Conservation (phyloP, 2,113 vertebrate genomes). For the Rhinolophus ferrumequinum region DNA sequence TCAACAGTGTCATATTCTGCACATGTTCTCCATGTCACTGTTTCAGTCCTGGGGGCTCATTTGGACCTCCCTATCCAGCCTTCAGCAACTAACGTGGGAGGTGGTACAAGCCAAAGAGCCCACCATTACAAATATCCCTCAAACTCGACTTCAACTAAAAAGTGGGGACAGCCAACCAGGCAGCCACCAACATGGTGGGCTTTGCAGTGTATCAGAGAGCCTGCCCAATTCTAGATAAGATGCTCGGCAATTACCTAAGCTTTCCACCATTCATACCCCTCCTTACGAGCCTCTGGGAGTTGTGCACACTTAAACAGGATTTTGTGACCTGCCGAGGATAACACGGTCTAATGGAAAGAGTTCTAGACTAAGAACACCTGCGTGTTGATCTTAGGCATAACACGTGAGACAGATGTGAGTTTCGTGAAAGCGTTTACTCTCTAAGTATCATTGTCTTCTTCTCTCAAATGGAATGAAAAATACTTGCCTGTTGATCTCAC, state of each 20-base stretch:
- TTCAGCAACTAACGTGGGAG: not conserved
- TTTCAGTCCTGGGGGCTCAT: not conserved
- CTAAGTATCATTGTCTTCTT: not conserved
- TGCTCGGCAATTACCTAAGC: not conserved
- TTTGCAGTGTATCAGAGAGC: not conserved
- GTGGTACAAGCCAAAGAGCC: not conserved
- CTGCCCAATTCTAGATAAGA: not conserved
- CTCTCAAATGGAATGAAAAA: not conserved
- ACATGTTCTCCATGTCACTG: not conserved
- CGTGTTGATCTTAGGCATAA: not conserved
- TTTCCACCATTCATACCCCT: not conserved
- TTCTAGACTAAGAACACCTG: not conserved
- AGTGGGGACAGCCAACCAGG: not conserved
- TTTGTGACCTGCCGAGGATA: not conserved
- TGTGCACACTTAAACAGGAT: not conserved
- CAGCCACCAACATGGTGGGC: not conserved
- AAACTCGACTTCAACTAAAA: not conserved
- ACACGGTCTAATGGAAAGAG: not conserved
- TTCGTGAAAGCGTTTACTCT: not conserved
- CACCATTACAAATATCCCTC: not conserved
- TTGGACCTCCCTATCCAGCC: not conserved
- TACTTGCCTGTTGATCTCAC: not conserved
- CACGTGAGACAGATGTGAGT: accelerated
- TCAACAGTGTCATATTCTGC: not conserved
- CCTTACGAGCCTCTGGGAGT: not conserved